Conservation (phyloP, 92 coral and sea anemone genomes). For the Phenganax marumi region DNA sequence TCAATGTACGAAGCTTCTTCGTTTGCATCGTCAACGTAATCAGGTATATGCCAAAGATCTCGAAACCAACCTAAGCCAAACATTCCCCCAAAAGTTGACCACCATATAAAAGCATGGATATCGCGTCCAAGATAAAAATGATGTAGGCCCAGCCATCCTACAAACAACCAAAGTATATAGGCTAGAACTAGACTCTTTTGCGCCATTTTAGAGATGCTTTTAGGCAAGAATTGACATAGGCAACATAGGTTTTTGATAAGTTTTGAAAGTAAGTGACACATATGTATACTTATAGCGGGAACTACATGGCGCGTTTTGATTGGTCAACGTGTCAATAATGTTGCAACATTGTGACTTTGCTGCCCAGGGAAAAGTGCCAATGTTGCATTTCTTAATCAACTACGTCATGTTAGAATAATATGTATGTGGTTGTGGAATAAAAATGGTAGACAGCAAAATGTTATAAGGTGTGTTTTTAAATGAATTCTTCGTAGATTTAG, state of each 20-base stretch:
- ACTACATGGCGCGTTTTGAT: constrained; percentile 57
- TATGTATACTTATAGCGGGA: background rate
- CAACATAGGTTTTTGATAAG: background rate
- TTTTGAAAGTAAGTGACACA: background rate
- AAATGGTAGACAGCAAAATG: no score
- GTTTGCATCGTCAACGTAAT: constrained; percentile 94
- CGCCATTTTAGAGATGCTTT: constrained; percentile 27
- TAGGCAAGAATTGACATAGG: background rate
- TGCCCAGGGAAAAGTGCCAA: background rate
- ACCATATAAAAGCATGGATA: constrained; percentile 95
- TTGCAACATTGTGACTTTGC: background rate
- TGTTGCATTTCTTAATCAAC: no score
- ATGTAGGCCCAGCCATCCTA: constrained; percentile 97
- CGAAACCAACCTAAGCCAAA: constrained; percentile 98
- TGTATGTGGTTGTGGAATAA: no score
- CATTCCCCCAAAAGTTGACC: constrained; percentile 96
- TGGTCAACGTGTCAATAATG: constrained; percentile 41
- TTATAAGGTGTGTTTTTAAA: no score
- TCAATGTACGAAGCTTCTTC: constrained; percentile 65
- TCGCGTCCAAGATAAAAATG: constrained; percentile 93
- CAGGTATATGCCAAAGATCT: constrained; percentile 96
- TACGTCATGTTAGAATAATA: no score
- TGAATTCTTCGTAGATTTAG: no score
- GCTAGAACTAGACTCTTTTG: constrained; percentile 80
- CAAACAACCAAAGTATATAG: constrained; percentile 79